Evolutionary conservation across 2,797 vertebrate genomes (phyloP).

Genomic region (Myotis daubentonii): DNA sequence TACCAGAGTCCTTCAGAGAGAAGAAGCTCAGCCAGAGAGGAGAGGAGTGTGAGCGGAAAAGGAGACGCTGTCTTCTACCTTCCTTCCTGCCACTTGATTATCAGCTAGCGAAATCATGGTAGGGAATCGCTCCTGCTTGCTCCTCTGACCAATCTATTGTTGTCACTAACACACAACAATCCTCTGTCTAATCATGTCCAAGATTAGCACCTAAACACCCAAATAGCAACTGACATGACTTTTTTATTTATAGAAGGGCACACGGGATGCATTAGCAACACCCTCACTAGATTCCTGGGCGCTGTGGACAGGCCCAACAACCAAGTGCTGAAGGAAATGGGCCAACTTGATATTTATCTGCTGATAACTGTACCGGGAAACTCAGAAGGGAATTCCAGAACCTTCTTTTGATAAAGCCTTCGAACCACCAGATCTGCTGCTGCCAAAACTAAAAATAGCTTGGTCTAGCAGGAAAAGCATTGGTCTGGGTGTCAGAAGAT

Average conservation of each 20-base stretch:
- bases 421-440: conserved; percentile 38
- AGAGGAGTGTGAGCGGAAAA: background rate
- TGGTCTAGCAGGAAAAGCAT: background rate
- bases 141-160: background rate
- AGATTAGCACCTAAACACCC: conserved; percentile 69
- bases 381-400: conserved; percentile 68
- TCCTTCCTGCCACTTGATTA: background rate
- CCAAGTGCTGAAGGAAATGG: conserved; percentile 5
- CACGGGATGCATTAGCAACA: conserved; percentile 61
- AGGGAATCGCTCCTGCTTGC: background rate
- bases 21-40: background rate
- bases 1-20: background rate
- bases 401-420: conserved; percentile 67
- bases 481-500: background rate
- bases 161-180: conserved; percentile 63
- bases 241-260: conserved; percentile 76
- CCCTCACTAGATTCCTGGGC: background rate
- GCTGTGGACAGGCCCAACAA: conserved; percentile 14
- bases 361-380: background rate
- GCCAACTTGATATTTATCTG: conserved; percentile 55
- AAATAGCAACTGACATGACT: conserved; percentile 72
- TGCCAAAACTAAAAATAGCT: conserved; percentile 68
- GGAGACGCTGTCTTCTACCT: background rate
- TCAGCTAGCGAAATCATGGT: background rate
- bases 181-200: conserved; percentile 56